phyloP scores from a whole-genome alignment of 2,888 invertebrate genomes.

The Campoplex nolae region DNA sequence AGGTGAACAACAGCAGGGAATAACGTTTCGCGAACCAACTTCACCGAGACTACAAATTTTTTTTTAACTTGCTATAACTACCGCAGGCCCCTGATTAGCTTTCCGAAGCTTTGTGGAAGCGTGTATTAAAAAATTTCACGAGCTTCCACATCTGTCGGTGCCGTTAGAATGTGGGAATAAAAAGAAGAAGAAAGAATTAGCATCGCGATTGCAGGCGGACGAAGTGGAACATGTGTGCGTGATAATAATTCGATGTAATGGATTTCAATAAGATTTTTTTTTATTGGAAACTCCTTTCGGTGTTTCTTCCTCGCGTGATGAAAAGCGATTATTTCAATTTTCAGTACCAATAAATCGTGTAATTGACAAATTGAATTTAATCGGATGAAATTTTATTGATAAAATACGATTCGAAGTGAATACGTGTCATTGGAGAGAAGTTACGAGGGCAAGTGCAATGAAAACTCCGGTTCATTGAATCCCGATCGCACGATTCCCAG shows the following conservation, averaged over 20 bases:
- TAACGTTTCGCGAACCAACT: conserved; percentile 45
- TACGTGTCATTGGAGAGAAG: background rate
- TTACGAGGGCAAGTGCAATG: background rate
- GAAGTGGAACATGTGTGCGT: background rate
- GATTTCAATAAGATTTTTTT: conserved; percentile 20
- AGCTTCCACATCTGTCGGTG: conserved; percentile 50
- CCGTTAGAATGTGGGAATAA: conserved; percentile 48
- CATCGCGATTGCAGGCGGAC: background rate
- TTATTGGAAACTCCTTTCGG: background rate
- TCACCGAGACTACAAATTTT: background rate
- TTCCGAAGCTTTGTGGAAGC: conserved; percentile 47
- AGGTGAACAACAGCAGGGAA: conserved; percentile 39
- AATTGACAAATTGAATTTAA: background rate
- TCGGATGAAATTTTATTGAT: background rate
- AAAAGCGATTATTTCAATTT: background rate
- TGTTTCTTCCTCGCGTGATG: background rate
- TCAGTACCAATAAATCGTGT: background rate
- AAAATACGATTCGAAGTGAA: background rate
- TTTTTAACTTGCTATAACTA: conserved; percentile 38
- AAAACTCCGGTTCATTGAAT: background rate
- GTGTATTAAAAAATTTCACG: conserved; percentile 47
- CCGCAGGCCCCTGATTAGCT: conserved; percentile 46
- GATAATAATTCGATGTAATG: background rate
- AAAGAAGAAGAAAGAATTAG: background rate
- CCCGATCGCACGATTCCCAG: background rate